A percentile compares a stretch with the other conserved stretches of the same genome.
Evolutionary conservation across 2,888 invertebrate species (phyloP).

Genomic region (Sphecodes monilicornis): DNA sequence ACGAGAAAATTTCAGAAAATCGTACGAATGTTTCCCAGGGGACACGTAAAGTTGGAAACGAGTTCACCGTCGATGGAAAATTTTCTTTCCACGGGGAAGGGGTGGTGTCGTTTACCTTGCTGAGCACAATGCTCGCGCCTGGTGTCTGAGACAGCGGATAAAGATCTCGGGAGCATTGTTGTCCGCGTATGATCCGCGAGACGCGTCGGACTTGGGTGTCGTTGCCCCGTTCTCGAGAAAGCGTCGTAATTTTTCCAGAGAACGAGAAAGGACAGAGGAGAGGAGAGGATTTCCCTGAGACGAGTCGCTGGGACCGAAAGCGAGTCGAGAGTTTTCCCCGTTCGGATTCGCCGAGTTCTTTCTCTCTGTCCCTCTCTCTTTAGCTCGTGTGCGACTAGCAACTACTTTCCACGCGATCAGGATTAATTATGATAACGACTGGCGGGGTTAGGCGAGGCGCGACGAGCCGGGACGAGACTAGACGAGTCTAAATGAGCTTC

Average conservation of each 20-base stretch:
- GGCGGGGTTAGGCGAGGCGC: constrained; percentile 8
- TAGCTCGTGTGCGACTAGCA: background rate
- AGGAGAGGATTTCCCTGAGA: background rate
- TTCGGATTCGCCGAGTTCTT: background rate
- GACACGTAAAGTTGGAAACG: background rate
- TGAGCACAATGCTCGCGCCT: constrained; percentile 32
- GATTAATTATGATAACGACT: constrained; percentile 20
- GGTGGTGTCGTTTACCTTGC: constrained; percentile 32
- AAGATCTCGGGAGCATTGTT: constrained; percentile 46
- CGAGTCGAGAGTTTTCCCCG: constrained; percentile 8
- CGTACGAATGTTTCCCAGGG: background rate
- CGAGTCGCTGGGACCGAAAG: constrained; percentile 7
- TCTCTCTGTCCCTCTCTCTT: background rate
- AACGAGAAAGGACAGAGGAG: background rate
- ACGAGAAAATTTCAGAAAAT: background rate
- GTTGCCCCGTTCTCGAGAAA: constrained; percentile 2
- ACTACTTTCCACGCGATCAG: constrained; percentile 31
- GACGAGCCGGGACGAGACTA: background rate
- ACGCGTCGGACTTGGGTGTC: background rate
- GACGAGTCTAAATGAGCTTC: background rate
- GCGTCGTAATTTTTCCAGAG: background rate
- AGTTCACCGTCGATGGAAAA: constrained; percentile 6
- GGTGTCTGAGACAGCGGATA: constrained; percentile 44
- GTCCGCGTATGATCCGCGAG: constrained; percentile 34
- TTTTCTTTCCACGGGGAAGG: background rate